Percentiles rank a stretch among this genome's conserved stretches.
Conservation (phyloP, 2,113 vertebrate species). For the Hydrolagus affinis region DNA sequence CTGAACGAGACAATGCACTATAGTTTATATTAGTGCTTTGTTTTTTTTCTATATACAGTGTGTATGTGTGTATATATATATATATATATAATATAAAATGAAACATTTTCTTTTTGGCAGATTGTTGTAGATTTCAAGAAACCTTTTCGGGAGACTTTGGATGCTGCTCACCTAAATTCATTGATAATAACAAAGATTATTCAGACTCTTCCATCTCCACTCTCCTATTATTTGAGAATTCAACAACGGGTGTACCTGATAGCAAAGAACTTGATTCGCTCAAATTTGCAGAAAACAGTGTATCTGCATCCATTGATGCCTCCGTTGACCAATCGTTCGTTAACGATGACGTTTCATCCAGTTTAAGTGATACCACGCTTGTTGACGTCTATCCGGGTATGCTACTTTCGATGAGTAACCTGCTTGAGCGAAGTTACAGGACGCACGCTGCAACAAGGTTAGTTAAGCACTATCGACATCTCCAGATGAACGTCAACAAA, state of each 20-base stretch:
- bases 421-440: constrained; percentile 2
- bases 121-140: neutral
- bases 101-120: constrained; percentile 20
- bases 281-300: neutral
- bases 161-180: neutral
- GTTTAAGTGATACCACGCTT: constrained; percentile 19
- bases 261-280: neutral
- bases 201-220: neutral
- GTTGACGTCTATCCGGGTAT: constrained; percentile 23
- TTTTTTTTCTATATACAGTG: too few relatives aligned
- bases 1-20: too few relatives aligned
- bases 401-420: constrained; percentile 20
- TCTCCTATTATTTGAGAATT: too few relatives aligned
- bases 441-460: neutral
- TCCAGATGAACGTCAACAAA: constrained; percentile 11
- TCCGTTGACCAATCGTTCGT: too few relatives aligned
- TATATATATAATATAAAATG: too few relatives aligned
- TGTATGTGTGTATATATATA: too few relatives aligned
- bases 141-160: neutral
- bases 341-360: neutral
- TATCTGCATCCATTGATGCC: neutral
- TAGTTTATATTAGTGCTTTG: too few relatives aligned
- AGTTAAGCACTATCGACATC: constrained; percentile 16
- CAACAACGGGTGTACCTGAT: neutral
- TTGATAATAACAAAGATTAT: neutral